phyloP scores from a whole-genome alignment of 2,888 invertebrate species.

The Scaptomyza caliginosa region DNA sequence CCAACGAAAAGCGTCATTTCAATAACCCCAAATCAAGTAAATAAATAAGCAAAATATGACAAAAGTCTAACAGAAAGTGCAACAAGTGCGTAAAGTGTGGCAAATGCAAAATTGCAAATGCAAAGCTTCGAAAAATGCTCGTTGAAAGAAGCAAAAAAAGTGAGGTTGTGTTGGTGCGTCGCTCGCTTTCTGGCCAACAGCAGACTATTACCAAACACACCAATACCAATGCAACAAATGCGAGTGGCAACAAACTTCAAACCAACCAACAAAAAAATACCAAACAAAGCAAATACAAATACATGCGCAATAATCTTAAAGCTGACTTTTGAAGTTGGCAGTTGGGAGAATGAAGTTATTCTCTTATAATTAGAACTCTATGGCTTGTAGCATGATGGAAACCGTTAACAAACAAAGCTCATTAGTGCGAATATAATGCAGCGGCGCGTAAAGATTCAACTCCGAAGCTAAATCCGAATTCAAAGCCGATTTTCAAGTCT shows the following conservation, averaged over 20 bases:
- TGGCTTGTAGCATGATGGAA: conserved; percentile 30
- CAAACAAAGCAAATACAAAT: conserved; percentile 30
- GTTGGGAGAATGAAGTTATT: conserved; percentile 12
- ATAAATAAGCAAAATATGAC: conserved; percentile 19
- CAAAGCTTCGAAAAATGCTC: conserved; percentile 16
- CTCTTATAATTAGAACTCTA: conserved; percentile 57
- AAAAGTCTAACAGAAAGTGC: conserved; percentile 37
- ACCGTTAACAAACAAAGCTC: conserved; percentile 39
- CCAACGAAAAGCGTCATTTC: conserved; percentile 53
- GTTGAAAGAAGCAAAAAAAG: conserved; percentile 53
- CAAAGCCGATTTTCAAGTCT: conserved; percentile 18
- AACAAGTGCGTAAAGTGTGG: conserved; percentile 45
- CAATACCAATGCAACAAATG: conserved; percentile 36
- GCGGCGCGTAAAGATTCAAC: conserved; percentile 62
- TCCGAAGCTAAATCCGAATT: conserved; percentile 13
- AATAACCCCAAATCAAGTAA: conserved; percentile 10
- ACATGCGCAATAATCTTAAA: conserved; percentile 2
- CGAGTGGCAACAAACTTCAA: conserved; percentile 4
- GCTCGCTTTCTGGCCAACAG: conserved; percentile 51
- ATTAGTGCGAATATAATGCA: conserved; percentile 55
- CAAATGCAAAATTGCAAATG: conserved; percentile 16
- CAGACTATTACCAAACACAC: conserved; percentile 69
- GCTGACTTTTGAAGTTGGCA: conserved; percentile 15
- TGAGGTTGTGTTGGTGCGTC: conserved; percentile 75
- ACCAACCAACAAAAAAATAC: conserved; percentile 20